A percentile compares a stretch with the other conserved stretches of the same genome.
Conservation (phyloP, 2,113 vertebrate species). For the Brachypteracias leptosomus region DNA sequence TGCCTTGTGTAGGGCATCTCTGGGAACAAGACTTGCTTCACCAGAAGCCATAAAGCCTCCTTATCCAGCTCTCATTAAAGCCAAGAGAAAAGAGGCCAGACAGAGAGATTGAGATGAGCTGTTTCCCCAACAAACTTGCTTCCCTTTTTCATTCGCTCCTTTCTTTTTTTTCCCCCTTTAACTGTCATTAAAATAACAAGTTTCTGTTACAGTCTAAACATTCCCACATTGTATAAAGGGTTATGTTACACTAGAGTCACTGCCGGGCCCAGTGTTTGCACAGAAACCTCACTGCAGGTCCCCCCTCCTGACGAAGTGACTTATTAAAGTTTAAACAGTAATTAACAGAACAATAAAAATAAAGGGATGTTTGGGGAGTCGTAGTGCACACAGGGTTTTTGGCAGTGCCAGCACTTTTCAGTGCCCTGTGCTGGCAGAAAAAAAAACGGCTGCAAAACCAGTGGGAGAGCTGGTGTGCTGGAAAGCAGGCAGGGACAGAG, state of each 20-base stretch:
- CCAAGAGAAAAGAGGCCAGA: conserved; percentile 43
- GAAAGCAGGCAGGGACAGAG: neutral
- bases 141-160: conserved; percentile 56
- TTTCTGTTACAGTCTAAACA: conserved; percentile 96
- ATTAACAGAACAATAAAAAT: conserved; percentile 90
- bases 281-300: conserved; percentile 81
- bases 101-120: conserved; percentile 40
- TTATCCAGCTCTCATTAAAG: neutral
- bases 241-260: conserved; percentile 83
- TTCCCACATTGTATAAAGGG: conserved; percentile 92
- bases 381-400: conserved; percentile 84
- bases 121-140: conserved; percentile 64
- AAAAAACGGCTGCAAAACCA: conserved; percentile 60
- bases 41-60: conserved; percentile 29
- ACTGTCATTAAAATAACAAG: conserved; percentile 94
- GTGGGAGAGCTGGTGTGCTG: conserved; percentile 32
- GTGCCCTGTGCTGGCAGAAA: conserved; percentile 81
- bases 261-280: conserved; percentile 79
- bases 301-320: conserved; percentile 85
- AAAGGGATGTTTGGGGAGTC: conserved; percentile 88
- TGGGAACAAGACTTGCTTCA: conserved; percentile 37
- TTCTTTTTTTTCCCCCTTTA: conserved; percentile 55
- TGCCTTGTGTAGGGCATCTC: neutral
- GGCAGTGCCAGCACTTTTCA: conserved; percentile 85
- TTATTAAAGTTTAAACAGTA: conserved; percentile 91